Evolutionary conservation across 92 coral and sea anemone species (phyloP), one percentile per base, ranked within the genome.

Genomic region (Siderastrea radians): DNA sequence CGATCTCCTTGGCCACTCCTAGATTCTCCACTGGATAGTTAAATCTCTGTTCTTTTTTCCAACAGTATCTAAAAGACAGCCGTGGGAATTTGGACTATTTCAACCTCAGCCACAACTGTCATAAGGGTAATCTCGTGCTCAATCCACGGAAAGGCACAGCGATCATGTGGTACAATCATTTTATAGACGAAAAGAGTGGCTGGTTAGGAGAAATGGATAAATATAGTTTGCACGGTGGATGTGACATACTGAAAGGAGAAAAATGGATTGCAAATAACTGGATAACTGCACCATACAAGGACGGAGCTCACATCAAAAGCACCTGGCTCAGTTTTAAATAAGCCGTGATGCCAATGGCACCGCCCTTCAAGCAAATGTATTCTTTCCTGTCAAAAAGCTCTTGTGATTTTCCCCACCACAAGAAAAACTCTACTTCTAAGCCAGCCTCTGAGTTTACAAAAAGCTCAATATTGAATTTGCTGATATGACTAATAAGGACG

Each of bases 241-340:
- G 99, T 65, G 95, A 92, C 83, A 88, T 98, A 49, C 79, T 68
- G 43, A 92, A 94, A 77, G 99, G 99, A 16, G 88, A 86, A 44
- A 98, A 98, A 69, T 98, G 99, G 99, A 93, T 96, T 7, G 99
- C 99, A 14, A 98, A 98, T 83, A 92, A 96, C 59, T 95, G 98
- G 98, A 77, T 95, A 15, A 81, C 95, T 12, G 96, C 96, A 3
- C 98, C 98, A 60, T 93, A 93, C 45, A 77, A 82, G 19, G 81
- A 93, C 64, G 62, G 78, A 17, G 84, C 75, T 50, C 90, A 89
- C 47, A 79, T 88, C 11, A 85, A 80, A 2, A 91, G 94, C 55
- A 81, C 77, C 19, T 91, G 89, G 89, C 84, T 85, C 2, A 38
- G 38, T 9, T 74, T 84, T 74, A 12, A 73, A 3, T 44, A 55